Evolutionary conservation across 1,140 invertebrate genomes (phyloP).

Genomic region (Neocloeon triangulifer): DNA sequence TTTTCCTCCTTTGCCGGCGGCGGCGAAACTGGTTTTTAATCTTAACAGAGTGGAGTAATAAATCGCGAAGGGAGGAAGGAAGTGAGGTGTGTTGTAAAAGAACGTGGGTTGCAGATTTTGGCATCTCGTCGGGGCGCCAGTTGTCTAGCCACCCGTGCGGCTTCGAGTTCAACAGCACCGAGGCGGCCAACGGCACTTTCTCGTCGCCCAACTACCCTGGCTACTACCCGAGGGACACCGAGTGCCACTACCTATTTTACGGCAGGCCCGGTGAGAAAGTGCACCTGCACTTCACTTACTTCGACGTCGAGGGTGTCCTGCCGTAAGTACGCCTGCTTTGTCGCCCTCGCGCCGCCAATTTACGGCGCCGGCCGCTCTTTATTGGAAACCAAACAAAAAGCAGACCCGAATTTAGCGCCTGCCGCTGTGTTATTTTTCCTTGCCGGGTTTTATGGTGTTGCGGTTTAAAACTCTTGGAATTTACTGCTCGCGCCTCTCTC

Average conservation of each 20-base stretch:
- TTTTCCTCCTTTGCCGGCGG: too few species aligned
- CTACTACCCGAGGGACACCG: constrained; percentile 71
- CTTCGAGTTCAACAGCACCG: constrained; percentile 60
- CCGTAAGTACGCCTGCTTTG: constrained; percentile 38
- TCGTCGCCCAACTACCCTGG: constrained; percentile 85
- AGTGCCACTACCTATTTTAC: constrained; percentile 88
- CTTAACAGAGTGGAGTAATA: too few species aligned
- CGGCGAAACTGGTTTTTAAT: too few species aligned
- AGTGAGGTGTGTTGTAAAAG: too few species aligned
- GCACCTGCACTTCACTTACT: constrained; percentile 67
- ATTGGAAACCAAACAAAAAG: too few species aligned
- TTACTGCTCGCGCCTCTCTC: too few species aligned
- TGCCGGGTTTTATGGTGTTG: too few species aligned
- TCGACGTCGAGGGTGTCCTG: constrained; percentile 75
- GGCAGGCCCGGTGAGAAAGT: constrained; percentile 59
- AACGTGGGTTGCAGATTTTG: constrained; percentile 61
- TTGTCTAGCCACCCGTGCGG: constrained; percentile 50
- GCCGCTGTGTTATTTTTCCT: too few species aligned
- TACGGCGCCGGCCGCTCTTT: too few species aligned
- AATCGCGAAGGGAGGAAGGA: too few species aligned
- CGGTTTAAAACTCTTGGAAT: too few species aligned
- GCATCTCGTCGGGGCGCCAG: constrained; percentile 53
- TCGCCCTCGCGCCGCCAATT: background rate
- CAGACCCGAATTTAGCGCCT: too few species aligned
- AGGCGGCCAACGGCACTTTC: constrained; percentile 56